Evolutionary conservation across 2,888 invertebrate species (phyloP), one percentile per base, ranked within the genome.

Genomic region (Xanthia icteritia): DNA sequence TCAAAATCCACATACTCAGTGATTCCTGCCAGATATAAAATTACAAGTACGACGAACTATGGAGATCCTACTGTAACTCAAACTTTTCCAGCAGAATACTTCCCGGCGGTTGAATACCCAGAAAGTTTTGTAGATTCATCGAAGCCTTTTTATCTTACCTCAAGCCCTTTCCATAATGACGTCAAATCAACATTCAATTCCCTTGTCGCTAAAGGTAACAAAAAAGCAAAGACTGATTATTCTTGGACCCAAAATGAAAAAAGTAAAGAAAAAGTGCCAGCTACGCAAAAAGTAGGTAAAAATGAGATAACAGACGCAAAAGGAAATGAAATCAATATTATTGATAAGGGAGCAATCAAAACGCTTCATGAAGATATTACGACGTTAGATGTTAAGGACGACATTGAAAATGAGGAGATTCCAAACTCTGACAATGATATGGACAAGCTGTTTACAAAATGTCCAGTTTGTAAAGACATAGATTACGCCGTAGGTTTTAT

Each of bases 71-170:
- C 42, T 1, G 72, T 64, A 31, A 5, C n/a, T 11, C 81, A 84
- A 54, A 83, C 77, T 65, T 56, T 82, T n/a, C 73, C 81, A 45
- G 67, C 82, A 48, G 88, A 89, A 76, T 90, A 84, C 79, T 93
- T 93, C 65, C 93, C 93, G 5, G 89, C 88, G 45, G 87, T 92
- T 0, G 93, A 93, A 82, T 93, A 90, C 73, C 93, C 93, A 27
- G 86, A 85, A 39, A 90, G 89, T 79, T 87, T 93, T 63, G 79
- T 92, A 74, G 94, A 94, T 23, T 81, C 91, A n/a, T 84, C 89
- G 5, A 91, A 91, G 78, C 94, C 94, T 23, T 95, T 92, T 83
- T 95, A 92, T 82, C 90, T 89, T n/a, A 91, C 86, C 75, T 75
- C 88, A 31, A 92, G 85, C 54, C 90, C 94, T 13, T 95, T 95